Conservation (phyloP, 2,113 vertebrate genomes). For the Lophius piscatorius region DNA sequence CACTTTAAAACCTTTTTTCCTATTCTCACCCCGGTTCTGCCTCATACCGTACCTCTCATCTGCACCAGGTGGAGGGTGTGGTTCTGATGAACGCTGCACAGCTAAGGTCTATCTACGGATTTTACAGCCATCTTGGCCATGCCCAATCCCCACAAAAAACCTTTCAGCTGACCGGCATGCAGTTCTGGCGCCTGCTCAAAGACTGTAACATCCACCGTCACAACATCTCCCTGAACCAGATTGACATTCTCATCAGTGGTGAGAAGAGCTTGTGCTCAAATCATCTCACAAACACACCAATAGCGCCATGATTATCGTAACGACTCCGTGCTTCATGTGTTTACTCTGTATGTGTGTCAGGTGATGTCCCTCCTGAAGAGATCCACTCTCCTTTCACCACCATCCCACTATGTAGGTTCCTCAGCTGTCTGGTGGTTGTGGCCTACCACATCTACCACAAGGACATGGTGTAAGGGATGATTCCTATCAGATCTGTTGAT, state of each 20-base stretch:
- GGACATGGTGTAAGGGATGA: conserved; percentile 81
- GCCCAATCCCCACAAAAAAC: conserved; percentile 74
- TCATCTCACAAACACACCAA: background rate
- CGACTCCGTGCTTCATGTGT: background rate
- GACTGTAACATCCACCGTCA: conserved; percentile 87
- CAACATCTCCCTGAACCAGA: conserved; percentile 77
- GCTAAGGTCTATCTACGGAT: conserved; percentile 84
- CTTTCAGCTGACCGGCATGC: conserved; percentile 84
- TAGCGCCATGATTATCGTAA: background rate
- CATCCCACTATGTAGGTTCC: conserved; percentile 82
- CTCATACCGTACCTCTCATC: background rate
- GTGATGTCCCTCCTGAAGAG: conserved; percentile 57
- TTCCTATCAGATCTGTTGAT: background rate
- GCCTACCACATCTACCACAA: conserved; percentile 84
- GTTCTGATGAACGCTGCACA: conserved; percentile 79
- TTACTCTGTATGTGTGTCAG: conserved; percentile 54
- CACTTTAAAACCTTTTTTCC: too few species aligned
- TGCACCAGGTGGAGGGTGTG: conserved; percentile 83
- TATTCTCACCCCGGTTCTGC: background rate
- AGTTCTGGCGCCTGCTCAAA: conserved; percentile 91
- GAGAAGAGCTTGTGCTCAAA: conserved; percentile 5
- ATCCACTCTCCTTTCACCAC: conserved; percentile 80
- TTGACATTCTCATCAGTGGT: conserved; percentile 83
- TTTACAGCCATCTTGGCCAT: conserved; percentile 88
- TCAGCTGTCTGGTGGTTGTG: conserved; percentile 82